A percentile compares a stretch with the other conserved stretches of the same genome.
phyloP scores from a whole-genome alignment of 2,888 invertebrate species.

The Neoascia interrupta region DNA sequence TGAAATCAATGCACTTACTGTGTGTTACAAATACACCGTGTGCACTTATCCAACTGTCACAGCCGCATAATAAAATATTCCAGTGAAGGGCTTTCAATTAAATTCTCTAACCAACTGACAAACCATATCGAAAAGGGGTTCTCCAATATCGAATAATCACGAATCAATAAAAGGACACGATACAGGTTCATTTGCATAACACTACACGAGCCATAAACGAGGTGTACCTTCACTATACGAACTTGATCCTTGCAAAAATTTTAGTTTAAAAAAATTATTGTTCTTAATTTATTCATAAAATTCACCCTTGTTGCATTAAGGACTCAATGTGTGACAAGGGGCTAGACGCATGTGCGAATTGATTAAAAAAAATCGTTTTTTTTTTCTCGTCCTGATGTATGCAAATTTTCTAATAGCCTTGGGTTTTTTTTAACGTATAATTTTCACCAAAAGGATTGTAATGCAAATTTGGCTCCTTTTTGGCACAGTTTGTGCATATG shows the following conservation, averaged over 20 bases:
- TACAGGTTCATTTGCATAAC: constrained; percentile 68
- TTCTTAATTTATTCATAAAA: constrained; percentile 65
- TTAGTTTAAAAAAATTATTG: too few relatives aligned
- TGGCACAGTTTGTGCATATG: constrained; percentile 56
- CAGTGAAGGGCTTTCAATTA: constrained; percentile 56
- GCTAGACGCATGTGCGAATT: constrained; percentile 58
- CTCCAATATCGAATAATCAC: constrained; percentile 54
- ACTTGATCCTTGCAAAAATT: constrained; percentile 63
- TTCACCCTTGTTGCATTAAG: constrained; percentile 43
- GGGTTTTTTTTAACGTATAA: constrained; percentile 26
- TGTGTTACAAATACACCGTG: constrained; percentile 1
- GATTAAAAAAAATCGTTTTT: constrained; percentile 27
- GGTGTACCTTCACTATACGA: constrained; percentile 30
- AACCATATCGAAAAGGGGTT: constrained; percentile 61
- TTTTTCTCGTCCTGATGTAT: constrained; percentile 30
- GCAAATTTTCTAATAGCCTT: constrained; percentile 44
- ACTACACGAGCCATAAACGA: constrained; percentile 64
- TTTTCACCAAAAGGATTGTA: constrained; percentile 46
- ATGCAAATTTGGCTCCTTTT: constrained; percentile 50
- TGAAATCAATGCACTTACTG: constrained; percentile 50
- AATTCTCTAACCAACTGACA: constrained; percentile 68
- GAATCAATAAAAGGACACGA: constrained; percentile 57
- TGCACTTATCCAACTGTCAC: constrained; percentile 48
- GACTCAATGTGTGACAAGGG: constrained; percentile 28
- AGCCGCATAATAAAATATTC: too few relatives aligned